Percentiles rank a stretch among this genome's conserved stretches.
Evolutionary conservation across 1,140 invertebrate genomes (phyloP).

Genomic region (Ceratitis capitata): DNA sequence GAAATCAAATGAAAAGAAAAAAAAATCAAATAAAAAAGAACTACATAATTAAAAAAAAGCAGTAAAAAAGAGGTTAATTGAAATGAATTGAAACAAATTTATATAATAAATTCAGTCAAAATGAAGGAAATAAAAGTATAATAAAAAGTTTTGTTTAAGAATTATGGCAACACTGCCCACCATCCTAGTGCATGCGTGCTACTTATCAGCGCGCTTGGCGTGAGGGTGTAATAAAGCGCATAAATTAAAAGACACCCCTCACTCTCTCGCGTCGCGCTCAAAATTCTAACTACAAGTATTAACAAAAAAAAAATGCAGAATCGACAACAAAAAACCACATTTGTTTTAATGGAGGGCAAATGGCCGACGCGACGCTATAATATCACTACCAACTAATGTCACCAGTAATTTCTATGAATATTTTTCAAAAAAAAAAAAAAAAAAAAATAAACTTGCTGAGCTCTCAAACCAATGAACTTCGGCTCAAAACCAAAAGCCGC

Average conservation of each 20-base stretch:
- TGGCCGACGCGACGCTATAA: slow-evolving; percentile 36
- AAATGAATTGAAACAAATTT: too few relatives aligned
- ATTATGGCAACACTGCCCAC: neutral
- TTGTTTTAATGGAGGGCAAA: slow-evolving; percentile 38
- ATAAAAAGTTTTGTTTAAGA: neutral
- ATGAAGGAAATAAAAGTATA: neutral
- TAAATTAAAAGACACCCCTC: slow-evolving; percentile 31
- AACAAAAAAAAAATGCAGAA: neutral
- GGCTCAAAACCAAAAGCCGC: too few relatives aligned
- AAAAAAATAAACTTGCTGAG: too few relatives aligned
- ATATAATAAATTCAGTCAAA: neutral
- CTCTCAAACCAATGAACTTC: too few relatives aligned
- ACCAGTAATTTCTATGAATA: slow-evolving; percentile 29
- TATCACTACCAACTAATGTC: slow-evolving; percentile 27
- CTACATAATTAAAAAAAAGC: neutral
- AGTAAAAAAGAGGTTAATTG: neutral
- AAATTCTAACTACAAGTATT: neutral
- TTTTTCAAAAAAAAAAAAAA: too few relatives aligned
- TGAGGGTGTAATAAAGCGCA: slow-evolving; percentile 28
- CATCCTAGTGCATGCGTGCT: too few relatives aligned
- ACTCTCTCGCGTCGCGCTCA: neutral
- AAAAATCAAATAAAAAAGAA: neutral
- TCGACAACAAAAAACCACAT: neutral
- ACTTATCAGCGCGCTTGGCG: neutral
- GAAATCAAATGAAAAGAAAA: neutral